Conservation (phyloP, 2,888 invertebrate genomes). For the Troides helena region DNA sequence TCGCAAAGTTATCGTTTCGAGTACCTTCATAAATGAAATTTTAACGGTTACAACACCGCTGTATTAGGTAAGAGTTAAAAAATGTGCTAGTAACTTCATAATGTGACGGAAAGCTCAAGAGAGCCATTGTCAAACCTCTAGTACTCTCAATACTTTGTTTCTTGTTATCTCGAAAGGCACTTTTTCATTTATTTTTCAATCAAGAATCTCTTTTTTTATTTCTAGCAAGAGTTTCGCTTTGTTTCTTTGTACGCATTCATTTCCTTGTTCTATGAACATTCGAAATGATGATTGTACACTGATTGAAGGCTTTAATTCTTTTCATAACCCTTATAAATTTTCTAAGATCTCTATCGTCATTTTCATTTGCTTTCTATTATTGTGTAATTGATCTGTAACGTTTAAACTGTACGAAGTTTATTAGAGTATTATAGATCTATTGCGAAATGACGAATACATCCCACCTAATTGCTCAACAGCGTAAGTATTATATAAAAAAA, state of each 20-base stretch:
- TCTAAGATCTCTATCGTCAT: not conserved
- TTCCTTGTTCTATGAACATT: conserved; percentile 1
- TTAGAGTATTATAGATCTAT: not conserved
- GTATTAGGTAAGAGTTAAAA: conserved; percentile 33
- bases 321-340: not conserved
- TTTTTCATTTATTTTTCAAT: conserved; percentile 29
- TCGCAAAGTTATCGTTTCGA: conserved; percentile 8
- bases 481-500: conserved; percentile 21
- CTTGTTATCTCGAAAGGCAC: conserved; percentile 18
- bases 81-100: conserved; percentile 29
- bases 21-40: conserved; percentile 28
- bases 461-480: conserved; percentile 20
- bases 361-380: not conserved
- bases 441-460: conserved; percentile 20
- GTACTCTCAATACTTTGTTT: conserved; percentile 30
- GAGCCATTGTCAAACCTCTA: conserved; percentile 34
- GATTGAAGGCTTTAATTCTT: not conserved
- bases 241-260: conserved; percentile 9
- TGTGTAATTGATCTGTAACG: not conserved
- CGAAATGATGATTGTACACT: not conserved
- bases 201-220: conserved; percentile 8
- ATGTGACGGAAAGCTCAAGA: conserved; percentile 28
- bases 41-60: conserved; percentile 30
- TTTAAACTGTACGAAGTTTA: not conserved
- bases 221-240: not conserved